A percentile compares a stretch with the other conserved stretches of the same genome.
phyloP scores from a whole-genome alignment of 1,140 invertebrate species.

The Drosophila santomea region DNA sequence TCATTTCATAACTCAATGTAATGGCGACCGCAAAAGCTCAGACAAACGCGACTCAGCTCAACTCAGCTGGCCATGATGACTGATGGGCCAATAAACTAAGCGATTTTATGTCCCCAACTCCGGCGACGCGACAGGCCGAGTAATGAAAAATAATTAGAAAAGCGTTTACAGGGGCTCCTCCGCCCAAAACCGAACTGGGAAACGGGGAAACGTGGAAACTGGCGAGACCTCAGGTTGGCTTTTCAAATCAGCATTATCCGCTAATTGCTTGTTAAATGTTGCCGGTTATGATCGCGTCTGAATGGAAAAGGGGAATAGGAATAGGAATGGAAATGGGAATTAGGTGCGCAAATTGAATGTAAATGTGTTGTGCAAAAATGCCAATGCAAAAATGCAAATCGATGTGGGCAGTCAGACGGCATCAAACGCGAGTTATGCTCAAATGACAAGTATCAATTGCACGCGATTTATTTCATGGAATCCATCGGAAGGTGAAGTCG shows the following conservation, averaged over 20 bases:
- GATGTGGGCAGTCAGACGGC: conserved; percentile 8
- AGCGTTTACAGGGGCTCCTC: conserved; percentile 30
- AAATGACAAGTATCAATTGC: conserved; percentile 18
- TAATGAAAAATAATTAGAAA: conserved; percentile 83
- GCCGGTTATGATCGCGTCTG: conserved; percentile 41
- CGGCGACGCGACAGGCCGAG: conserved; percentile 65
- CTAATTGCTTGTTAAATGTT: conserved; percentile 70
- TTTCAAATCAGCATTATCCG: conserved; percentile 57
- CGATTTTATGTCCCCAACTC: conserved; percentile 76
- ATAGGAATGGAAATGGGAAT: neutral
- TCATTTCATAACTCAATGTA: conserved; percentile 83
- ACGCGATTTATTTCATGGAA: conserved; percentile 31
- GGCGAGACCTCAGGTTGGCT: conserved; percentile 26
- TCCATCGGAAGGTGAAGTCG: conserved; percentile 13
- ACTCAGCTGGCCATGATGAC: conserved; percentile 62
- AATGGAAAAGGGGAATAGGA: neutral
- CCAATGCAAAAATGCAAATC: conserved; percentile 28
- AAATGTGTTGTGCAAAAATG: conserved; percentile 44
- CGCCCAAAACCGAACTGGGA: conserved; percentile 19
- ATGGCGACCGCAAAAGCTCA: conserved; percentile 78
- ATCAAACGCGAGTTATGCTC: conserved; percentile 6
- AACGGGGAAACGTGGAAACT: neutral
- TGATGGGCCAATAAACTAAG: conserved; percentile 83
- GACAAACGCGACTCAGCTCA: conserved; percentile 37
- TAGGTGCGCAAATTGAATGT: conserved; percentile 36